Evolutionary conservation across 2,888 invertebrate genomes (phyloP).

Genomic region (Herminia tarsipennalis): DNA sequence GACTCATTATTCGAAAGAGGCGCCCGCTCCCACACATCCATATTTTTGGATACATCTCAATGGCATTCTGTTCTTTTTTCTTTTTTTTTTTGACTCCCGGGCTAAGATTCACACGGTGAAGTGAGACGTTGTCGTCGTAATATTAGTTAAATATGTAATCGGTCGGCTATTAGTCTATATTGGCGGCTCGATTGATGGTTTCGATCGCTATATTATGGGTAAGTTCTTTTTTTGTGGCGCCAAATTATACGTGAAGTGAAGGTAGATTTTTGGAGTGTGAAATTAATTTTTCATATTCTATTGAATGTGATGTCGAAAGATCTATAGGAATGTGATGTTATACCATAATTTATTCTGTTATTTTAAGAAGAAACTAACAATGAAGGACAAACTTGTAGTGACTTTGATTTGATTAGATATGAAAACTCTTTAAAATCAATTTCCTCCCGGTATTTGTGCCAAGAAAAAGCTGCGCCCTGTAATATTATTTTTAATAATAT

Average conservation of each 20-base stretch:
- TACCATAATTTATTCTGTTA: too few relatives aligned
- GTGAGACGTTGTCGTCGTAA: slow-evolving; percentile 59
- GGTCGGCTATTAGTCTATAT: slow-evolving; percentile 57
- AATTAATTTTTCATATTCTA: slow-evolving; percentile 19
- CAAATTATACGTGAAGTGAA: slow-evolving; percentile 22
- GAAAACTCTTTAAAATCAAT: too few relatives aligned
- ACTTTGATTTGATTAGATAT: too few relatives aligned
- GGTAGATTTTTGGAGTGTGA: slow-evolving; percentile 8
- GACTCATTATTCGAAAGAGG: slow-evolving; percentile 63
- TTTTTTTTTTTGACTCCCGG: slow-evolving; percentile 30
- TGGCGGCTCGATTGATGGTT: slow-evolving; percentile 61
- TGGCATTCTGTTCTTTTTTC: slow-evolving; percentile 55
- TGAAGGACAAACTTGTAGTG: too few relatives aligned
- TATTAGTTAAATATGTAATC: slow-evolving; percentile 50
- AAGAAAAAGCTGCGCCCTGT: too few relatives aligned
- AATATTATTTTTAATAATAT: too few relatives aligned
- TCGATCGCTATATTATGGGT: slow-evolving; percentile 56
- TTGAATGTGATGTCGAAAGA: neutral
- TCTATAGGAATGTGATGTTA: neutral
- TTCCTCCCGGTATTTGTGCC: too few relatives aligned
- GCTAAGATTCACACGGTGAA: slow-evolving; percentile 72
- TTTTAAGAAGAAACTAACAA: too few relatives aligned
- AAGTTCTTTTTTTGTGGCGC: slow-evolving; percentile 46
- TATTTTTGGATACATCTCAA: slow-evolving; percentile 69
- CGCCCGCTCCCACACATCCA: slow-evolving; percentile 66